phyloP scores from a whole-genome alignment of 2,797 vertebrate genomes.

The Merluccius polli region DNA sequence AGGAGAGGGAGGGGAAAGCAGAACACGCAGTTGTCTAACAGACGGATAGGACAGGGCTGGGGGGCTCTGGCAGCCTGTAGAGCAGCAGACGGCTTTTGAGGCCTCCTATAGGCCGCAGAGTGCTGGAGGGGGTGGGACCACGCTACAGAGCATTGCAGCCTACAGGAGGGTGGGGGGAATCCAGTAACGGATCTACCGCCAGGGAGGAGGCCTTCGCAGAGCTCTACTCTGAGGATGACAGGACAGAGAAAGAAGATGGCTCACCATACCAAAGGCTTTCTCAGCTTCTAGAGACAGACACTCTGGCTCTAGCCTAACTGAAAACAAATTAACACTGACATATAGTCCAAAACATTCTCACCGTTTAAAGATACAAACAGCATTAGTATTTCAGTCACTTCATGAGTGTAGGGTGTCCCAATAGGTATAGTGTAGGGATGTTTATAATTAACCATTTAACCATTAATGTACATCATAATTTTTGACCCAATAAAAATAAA shows the following conservation, averaged over 20 bases:
- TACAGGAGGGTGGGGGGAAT: background rate
- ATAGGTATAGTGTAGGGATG: background rate
- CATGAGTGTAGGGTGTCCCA: background rate
- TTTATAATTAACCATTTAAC: too few species aligned
- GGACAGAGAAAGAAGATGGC: background rate
- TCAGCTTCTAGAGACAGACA: background rate
- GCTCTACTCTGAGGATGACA: background rate
- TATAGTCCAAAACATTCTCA: background rate
- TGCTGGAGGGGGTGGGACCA: constrained; percentile 47
- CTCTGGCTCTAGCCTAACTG: background rate
- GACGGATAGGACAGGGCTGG: constrained; percentile 27
- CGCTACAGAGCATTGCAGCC: constrained; percentile 40
- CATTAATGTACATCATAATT: too few species aligned
- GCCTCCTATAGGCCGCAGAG: constrained; percentile 54
- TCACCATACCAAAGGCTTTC: background rate
- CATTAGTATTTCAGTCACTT: background rate
- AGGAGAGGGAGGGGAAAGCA: background rate
- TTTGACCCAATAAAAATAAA: too few species aligned
- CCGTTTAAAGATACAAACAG: background rate
- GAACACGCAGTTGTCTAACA: constrained; percentile 5
- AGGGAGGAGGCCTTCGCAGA: background rate
- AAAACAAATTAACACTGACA: background rate
- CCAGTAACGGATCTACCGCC: background rate
- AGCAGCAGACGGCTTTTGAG: constrained; percentile 59
- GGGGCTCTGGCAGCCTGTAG: constrained; percentile 40